These are phyloP conservation scores for Sarcophilus harrisii DNA, from an alignment of 2,797 vertebrate species.

Conservation along the genomic window DNA sequence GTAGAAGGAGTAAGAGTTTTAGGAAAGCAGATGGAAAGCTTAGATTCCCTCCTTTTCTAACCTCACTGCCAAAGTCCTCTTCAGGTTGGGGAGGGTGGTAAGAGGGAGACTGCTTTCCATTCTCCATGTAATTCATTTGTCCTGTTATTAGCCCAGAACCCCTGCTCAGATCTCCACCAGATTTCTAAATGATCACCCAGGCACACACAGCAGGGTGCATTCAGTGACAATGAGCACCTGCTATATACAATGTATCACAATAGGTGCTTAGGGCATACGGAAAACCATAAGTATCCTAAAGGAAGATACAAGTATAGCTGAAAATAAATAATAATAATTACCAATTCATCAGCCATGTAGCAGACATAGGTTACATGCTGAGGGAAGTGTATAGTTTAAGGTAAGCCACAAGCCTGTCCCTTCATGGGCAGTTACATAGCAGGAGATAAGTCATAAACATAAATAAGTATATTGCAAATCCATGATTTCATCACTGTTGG, in stretches of 20 bases:
- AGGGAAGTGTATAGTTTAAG: background rate
- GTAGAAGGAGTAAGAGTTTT: conserved; percentile 36
- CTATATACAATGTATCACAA: background rate
- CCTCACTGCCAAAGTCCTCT: background rate
- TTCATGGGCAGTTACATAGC: background rate
- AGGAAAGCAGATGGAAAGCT: conserved; percentile 7
- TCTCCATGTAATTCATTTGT: conserved; percentile 31
- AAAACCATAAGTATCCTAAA: background rate
- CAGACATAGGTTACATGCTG: background rate
- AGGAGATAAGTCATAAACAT: background rate
- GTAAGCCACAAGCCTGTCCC: background rate
- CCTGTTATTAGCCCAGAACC: background rate
- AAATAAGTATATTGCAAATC: background rate
- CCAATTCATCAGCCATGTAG: background rate
- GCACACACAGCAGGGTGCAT: background rate
- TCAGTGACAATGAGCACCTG: background rate
- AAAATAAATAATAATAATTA: background rate
- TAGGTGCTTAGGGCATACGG: too few species aligned
- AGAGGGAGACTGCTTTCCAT: background rate
- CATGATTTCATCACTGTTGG: background rate
- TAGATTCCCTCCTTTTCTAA: conserved; percentile 25
- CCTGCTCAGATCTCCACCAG: conserved; percentile 7
- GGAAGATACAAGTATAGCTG: background rate
- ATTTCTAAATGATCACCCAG: background rate
- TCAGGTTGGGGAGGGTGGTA: background rate